Base-by-base conservation (phyloP, 2,888 invertebrate species). In the Podotricha telesiphe region DNA sequence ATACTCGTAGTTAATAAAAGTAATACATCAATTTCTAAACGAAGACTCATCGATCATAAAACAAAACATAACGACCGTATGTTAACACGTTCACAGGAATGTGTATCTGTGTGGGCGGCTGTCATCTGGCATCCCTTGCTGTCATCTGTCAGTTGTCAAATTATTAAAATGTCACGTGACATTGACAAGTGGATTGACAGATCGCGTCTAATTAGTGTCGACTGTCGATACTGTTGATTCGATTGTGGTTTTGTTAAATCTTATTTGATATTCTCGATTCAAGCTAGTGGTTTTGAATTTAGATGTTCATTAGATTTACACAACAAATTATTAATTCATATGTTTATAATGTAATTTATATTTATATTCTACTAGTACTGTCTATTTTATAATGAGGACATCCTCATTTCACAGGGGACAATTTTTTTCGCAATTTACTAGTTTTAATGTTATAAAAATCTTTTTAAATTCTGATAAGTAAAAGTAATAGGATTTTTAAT, bases 191-290 rank as follows among this genome's bases (percentile, higher is more conserved):
- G 55, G 61, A 40, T 40, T 70, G 72, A 70, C 67, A 45, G 61
- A 34, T 56, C 70, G 64, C 62, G 67, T 67, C 65, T 67, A 55
- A 72, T 71, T 71, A 68, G 61, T 37, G 22, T 67, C 53, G 53
- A 61, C 15, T n/a, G 19, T 67, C 47, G 53, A 61, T 53, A 17
- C 45, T 34, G 45, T 50, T 65, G 42, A 45, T 47, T 56, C 13
- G 15, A 40, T n/a, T 61, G 28, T 37, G 45, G 51, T 53, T 28
- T 48, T 61, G 37, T 15, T 56, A 20, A 17, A 45, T 51, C 37
- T 47, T 42, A 34, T 45, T 53, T 2, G 17, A 37, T 48, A 34
- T 28, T 37, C 13, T 50, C 15, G 10, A 34, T 11, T 40, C 40
- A 22, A 11, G 10, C 37, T 19, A 64, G 37, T 2, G 34, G 17